Evolutionary conservation across 2,113 vertebrate species (phyloP).

Genomic region (Plotosus lineatus): DNA sequence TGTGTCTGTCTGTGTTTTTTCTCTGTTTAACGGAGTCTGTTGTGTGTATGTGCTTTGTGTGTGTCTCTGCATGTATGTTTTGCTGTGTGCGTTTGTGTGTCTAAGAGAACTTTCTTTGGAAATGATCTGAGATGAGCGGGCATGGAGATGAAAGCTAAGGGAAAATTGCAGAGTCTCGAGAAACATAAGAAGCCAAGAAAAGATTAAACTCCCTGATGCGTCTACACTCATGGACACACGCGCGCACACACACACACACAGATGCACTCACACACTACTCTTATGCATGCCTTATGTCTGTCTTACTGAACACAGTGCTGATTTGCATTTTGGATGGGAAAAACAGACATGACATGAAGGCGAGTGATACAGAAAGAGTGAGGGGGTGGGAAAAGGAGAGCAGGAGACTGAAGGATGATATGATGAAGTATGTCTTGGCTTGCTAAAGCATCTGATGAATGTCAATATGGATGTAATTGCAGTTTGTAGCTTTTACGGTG

Average conservation of each 20-base stretch:
- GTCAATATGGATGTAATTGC: constrained; percentile 70
- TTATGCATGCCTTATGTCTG: constrained; percentile 42
- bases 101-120: constrained; percentile 42
- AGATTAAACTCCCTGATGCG: constrained; percentile 62
- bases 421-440: constrained; percentile 51
- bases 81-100: not conserved
- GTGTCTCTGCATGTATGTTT: not conserved
- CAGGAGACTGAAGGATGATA: constrained; percentile 60
- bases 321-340: constrained; percentile 65
- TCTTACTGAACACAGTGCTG: constrained; percentile 50
- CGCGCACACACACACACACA: constrained; percentile 47
- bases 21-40: not conserved
- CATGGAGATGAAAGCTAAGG: constrained; percentile 63
- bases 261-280: constrained; percentile 45
- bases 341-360: not conserved
- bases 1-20: not conserved
- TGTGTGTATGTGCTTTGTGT: not conserved
- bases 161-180: constrained; percentile 62
- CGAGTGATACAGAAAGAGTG: constrained; percentile 58
- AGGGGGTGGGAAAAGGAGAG: constrained; percentile 4
- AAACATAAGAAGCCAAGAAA: constrained; percentile 62
- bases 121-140: constrained; percentile 49
- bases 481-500: constrained; percentile 61
- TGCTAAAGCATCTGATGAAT: constrained; percentile 62
- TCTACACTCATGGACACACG: constrained; percentile 36